Conservation (phyloP, 1,140 invertebrate species). For the Ceratoteleas bidentatus region DNA sequence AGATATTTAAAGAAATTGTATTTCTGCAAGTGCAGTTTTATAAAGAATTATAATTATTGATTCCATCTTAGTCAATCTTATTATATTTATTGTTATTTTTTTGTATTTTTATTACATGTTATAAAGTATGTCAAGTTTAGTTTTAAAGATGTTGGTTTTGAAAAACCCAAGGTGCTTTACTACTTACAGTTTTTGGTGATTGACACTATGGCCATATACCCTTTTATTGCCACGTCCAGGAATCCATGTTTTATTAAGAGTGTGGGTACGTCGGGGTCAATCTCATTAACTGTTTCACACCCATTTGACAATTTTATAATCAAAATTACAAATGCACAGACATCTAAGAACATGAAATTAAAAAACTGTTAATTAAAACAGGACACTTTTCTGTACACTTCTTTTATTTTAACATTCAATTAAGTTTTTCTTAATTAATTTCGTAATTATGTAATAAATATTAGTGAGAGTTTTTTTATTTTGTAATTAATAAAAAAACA, state of each 20-base stretch:
- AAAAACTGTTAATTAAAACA: background rate
- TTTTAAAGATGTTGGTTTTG: no score
- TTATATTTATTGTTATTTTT: no score
- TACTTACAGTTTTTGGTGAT: constrained; percentile 23
- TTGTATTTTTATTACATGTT: no score
- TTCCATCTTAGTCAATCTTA: no score
- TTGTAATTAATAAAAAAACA: background rate
- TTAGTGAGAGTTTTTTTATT: background rate
- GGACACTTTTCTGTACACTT: background rate
- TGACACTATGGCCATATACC: constrained; percentile 22
- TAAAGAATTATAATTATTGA: no score
- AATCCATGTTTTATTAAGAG: constrained; percentile 28
- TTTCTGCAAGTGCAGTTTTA: no score
- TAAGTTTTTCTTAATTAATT: background rate
- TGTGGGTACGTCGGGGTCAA: constrained; percentile 1
- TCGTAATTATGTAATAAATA: background rate
- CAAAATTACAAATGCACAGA: background rate
- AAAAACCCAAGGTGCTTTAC: background rate
- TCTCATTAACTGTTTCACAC: background rate
- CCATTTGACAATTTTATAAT: background rate
- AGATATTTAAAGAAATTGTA: no score
- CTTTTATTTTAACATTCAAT: background rate
- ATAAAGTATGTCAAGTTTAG: no score
- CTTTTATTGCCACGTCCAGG: constrained; percentile 10
- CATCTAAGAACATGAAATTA: background rate